Evolutionary conservation across 2,797 vertebrate genomes (phyloP).

Genomic region (Cossypha dichroa): DNA sequence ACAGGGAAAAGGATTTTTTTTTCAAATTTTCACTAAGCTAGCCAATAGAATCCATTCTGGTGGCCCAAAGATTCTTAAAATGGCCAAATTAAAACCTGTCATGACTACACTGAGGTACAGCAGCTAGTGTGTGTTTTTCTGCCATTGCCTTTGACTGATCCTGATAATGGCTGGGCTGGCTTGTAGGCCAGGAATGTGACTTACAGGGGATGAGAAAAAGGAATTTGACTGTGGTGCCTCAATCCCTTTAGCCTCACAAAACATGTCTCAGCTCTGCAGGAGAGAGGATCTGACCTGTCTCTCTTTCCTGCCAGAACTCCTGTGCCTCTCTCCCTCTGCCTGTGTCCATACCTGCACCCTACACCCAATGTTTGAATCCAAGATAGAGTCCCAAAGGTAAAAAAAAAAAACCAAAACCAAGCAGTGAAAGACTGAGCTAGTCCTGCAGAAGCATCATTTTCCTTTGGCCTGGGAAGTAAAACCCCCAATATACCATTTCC

Average conservation of each 20-base stretch:
- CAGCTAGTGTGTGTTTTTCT: not conserved
- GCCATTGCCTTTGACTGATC: not conserved
- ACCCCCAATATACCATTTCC: slow-evolving; percentile 8
- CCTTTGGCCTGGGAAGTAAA: slow-evolving; percentile 48
- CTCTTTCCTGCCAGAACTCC: not conserved
- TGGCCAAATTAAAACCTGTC: not conserved
- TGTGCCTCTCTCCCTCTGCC: not conserved
- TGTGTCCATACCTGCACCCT: not conserved
- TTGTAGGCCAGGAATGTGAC: not conserved
- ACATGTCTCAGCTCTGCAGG: not conserved
- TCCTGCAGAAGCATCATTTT: not conserved
- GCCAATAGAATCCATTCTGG: not conserved
- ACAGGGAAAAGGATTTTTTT: not conserved
- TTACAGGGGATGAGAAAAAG: not conserved
- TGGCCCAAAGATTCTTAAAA: not conserved
- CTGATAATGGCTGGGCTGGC: not conserved
- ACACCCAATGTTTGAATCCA: not conserved
- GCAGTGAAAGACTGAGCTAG: not conserved
- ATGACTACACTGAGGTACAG: not conserved
- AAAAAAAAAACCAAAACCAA: not conserved
- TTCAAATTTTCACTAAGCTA: not conserved
- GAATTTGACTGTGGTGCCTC: not conserved
- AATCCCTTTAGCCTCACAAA: not conserved
- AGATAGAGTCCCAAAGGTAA: not conserved
- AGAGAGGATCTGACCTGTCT: not conserved